A percentile compares a stretch with the other conserved stretches of the same genome.
These are phyloP conservation scores for Ferdinandea cuprea DNA, from an alignment of 2,888 invertebrate genomes.

Conservation along the genomic window DNA sequence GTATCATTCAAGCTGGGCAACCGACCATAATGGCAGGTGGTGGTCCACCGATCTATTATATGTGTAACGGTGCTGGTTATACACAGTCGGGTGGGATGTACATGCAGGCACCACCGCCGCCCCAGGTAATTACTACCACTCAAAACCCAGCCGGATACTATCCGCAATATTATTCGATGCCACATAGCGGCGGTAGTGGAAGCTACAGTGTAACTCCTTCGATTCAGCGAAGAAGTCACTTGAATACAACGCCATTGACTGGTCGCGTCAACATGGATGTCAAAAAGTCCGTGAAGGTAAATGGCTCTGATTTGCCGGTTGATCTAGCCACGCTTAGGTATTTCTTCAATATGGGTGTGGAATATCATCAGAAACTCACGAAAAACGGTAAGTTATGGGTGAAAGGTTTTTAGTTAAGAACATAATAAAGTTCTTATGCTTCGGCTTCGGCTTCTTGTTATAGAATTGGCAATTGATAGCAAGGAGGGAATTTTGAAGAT, in stretches of 20 bases:
- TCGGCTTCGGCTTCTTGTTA: background rate
- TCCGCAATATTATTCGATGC: slow-evolving; percentile 59
- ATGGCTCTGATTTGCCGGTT: slow-evolving; percentile 80
- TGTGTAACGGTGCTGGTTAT: slow-evolving; percentile 63
- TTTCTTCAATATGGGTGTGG: slow-evolving; percentile 88
- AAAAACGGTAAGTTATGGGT: slow-evolving; percentile 53
- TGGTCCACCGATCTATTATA: slow-evolving; percentile 72
- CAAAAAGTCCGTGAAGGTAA: slow-evolving; percentile 77
- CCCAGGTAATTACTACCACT: slow-evolving; percentile 51
- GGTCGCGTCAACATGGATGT: slow-evolving; percentile 78
- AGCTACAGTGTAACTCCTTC: slow-evolving; percentile 47
- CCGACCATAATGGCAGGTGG: slow-evolving; percentile 72
- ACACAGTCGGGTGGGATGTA: slow-evolving; percentile 71
- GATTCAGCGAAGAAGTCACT: slow-evolving; percentile 46
- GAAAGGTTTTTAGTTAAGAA: background rate
- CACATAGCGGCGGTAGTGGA: slow-evolving; percentile 30
- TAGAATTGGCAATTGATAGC: slow-evolving; percentile 51
- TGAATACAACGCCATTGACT: slow-evolving; percentile 69
- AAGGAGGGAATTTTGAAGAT: slow-evolving; percentile 70
- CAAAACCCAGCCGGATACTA: slow-evolving; percentile 48
- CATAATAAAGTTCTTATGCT: background rate
- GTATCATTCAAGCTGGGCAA: slow-evolving; percentile 69
- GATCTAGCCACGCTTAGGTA: slow-evolving; percentile 87
- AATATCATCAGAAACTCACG: slow-evolving; percentile 79
- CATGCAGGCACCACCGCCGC: slow-evolving; percentile 68